phyloP scores from a whole-genome alignment of 2,113 vertebrate genomes.

The Leucoraja erinaceus region DNA sequence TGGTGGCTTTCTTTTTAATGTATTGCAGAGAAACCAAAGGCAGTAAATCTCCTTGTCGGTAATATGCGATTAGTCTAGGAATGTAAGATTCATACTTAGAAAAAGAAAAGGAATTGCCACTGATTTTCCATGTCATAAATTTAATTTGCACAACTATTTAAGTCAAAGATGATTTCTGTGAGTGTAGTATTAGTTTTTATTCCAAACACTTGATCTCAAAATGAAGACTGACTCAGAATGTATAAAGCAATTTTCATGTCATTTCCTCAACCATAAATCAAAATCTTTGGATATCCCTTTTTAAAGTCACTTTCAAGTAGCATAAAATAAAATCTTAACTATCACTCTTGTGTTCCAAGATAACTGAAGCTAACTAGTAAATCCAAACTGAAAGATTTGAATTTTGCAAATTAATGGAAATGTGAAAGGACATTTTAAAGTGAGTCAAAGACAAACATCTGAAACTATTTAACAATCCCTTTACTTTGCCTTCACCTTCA shows the following conservation, averaged over 20 bases:
- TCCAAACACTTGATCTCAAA: slow-evolving; percentile 19
- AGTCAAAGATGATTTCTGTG: slow-evolving; percentile 52
- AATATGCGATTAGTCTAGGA: slow-evolving; percentile 59
- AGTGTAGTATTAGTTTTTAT: slow-evolving; percentile 46
- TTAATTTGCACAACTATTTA: slow-evolving; percentile 53
- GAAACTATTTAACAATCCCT: slow-evolving; percentile 19
- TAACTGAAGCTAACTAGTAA: neutral
- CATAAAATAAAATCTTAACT: neutral
- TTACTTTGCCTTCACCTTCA: neutral
- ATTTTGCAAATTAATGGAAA: slow-evolving; percentile 1
- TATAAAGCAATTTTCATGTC: slow-evolving; percentile 7
- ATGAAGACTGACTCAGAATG: neutral
- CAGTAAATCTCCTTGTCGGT: slow-evolving; percentile 55
- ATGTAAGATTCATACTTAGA: slow-evolving; percentile 61
- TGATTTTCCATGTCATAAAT: slow-evolving; percentile 56
- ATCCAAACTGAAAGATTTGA: neutral
- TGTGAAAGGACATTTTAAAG: neutral
- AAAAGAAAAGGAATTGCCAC: slow-evolving; percentile 54
- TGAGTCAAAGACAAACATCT: neutral
- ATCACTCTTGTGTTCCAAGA: neutral
- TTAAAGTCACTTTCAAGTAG: slow-evolving; percentile 5
- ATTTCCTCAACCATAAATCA: slow-evolving; percentile 10
- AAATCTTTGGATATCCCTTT: slow-evolving; percentile 22
- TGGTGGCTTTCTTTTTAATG: slow-evolving; percentile 67
- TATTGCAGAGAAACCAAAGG: slow-evolving; percentile 59